These are phyloP conservation scores for Pterocles burchelli DNA, from an alignment of 2,113 vertebrate genomes.

Conservation along the genomic window DNA sequence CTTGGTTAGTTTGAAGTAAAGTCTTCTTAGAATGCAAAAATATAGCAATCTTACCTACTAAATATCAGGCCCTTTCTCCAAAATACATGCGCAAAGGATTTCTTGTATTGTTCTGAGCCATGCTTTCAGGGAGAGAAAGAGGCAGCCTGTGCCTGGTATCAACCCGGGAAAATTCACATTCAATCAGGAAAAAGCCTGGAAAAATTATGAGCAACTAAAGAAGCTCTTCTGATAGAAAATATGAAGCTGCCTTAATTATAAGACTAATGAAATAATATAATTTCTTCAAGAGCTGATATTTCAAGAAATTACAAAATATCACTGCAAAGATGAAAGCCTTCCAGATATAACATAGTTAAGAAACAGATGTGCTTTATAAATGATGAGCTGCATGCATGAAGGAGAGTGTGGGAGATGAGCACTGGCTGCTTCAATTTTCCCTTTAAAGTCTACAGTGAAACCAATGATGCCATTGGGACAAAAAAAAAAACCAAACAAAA, in stretches of 20 bases:
- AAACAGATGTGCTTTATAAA: slow-evolving; percentile 1
- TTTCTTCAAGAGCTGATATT: not conserved
- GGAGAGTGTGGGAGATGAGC: not conserved
- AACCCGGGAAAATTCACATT: not conserved
- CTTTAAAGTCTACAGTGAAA: not conserved
- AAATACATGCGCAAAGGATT: not conserved
- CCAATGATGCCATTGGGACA: accelerated
- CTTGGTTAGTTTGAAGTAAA: not conserved
- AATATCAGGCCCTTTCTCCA: not conserved
- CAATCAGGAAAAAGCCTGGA: not conserved
- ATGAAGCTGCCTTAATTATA: not conserved
- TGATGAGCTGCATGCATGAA: not conserved
- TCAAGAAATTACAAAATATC: slow-evolving; percentile 5
- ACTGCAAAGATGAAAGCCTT: not conserved
- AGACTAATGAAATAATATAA: not conserved
- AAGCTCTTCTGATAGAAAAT: not conserved
- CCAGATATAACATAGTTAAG: not conserved
- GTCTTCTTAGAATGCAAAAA: not conserved
- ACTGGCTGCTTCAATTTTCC: not conserved
- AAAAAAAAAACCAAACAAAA: too few species aligned
- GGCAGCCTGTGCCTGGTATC: not conserved
- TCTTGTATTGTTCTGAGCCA: not conserved
- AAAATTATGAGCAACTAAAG: not conserved
- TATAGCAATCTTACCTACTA: not conserved
- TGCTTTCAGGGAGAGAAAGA: not conserved